Base-by-base conservation (phyloP, 2,888 invertebrate genomes). In the Ptychoptera contaminata region DNA sequence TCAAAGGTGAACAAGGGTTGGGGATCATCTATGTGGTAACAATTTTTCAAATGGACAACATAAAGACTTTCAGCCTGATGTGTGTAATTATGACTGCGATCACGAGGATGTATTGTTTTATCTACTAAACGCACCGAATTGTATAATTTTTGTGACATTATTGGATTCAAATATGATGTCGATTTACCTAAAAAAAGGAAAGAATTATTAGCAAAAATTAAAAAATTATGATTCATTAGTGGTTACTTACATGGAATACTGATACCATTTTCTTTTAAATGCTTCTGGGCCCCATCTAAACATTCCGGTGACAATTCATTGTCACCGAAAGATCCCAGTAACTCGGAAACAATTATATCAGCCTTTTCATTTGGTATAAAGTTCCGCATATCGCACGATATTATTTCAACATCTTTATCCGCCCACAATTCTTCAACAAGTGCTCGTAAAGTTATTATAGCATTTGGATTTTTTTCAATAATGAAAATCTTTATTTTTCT, bases 301-400 rank as follows among this genome's bases (percentile, higher is more conserved):
- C 96, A 97, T 65, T 99, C 98, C 0, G 98, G 98, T 0, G 94
- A 93, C 10, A 99, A 73, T 68, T 99, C 98, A 62, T 99, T 99
- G 63, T 98, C 98, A 15, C 94, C 94, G 72, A 98, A 98, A 2
- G 96, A 96, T 0, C 81, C 97, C 43, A 99, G 70, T 38, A 98
- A 70, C 67, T 98, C 98, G 0, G 96, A 96, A 23, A 98, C 85
- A 43, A 97, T 70, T 54, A 97, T 88, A 66, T 98, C 97, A 0
- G 94, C 94, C 59, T 84, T 80, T 53, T 88, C 85, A 0, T 84
- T 76, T 1, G 88, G 77, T 43, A 76, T 67, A 65, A 86, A 80
- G 31, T 79, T 74, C 48, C 93, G 71, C 92, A 93, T 93, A 62
- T 93, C 93, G 46, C 79, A 78, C 2, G 82, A 77, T 37, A 90